Evolutionary conservation across 2,797 vertebrate species (phyloP), one percentile per base, ranked within the genome.

Genomic region (Austrolebias charrua): DNA sequence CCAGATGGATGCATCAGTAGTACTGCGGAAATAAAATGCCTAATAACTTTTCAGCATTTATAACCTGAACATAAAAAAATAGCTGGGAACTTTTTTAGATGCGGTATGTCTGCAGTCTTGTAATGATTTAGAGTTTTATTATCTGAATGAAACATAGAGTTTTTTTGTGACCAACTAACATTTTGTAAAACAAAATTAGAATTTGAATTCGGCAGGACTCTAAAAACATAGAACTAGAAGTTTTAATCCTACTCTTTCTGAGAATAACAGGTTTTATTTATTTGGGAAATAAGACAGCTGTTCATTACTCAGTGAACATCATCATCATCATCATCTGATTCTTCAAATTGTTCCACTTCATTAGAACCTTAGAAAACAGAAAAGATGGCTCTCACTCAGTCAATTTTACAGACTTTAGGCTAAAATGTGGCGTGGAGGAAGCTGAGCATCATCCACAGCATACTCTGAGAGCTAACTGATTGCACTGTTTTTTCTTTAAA

Each of bases 1-100:
- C 51, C 29, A 60, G 72, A 63, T 80, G 50, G 74, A 75, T 70
- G 65, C 66, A 75, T 65, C 31, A 56, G 13, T 35, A 48, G 24
- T 63, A 57, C 8, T 62, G 47, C 38, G 60, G 53, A 63, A 66
- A 50, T 67, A 14, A 52, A 16, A 55, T 55, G 15, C 24, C 45
- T 66, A 31, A 62, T 50, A 43, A 55, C 43, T 13, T 55, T 28
- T 52, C 16, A 40, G 18, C 50, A 57, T 51, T 31, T 51, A 68
- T 38, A 60, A 35, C 5, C 4, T n/a, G 18, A n/a, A 55, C 8
- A 19, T 18, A 14, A 58, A 46, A n/a, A 6, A 58, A 18, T 16
- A 53, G n/a, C 2, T 12, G 1, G n/a, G 19, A 38, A 35, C 11
- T 4, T 45, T n/a, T 31, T n/a, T 3, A 29, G 44, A n/a, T 15